Base-by-base conservation (phyloP, 2,797 vertebrate genomes). In the Paratrypauchen microcephalus region DNA sequence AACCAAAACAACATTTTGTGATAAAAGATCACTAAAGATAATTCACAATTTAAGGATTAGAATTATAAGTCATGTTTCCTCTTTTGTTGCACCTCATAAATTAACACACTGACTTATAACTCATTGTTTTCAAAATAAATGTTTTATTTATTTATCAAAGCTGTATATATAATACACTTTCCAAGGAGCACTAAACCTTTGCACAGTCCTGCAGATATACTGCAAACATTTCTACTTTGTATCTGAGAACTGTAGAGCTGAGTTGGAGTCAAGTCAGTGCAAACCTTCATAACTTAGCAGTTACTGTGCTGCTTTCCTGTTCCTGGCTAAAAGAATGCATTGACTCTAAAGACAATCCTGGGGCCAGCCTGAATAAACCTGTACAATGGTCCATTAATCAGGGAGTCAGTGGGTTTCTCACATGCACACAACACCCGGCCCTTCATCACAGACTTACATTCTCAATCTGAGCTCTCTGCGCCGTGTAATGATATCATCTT, bases 401-500 rank as follows among this genome's bases (percentile, higher is more conserved):
- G 73, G 68, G 74, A 72, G 36, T 56, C 66, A 30, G 64, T 59
- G 65, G 54, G 66, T 60, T 59, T 12, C 70, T 61, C 75, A 69
- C 76, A 55, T 30, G 78, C 45, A 69, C 70, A 73, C 58, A 71
- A 41, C 65, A 71, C 74, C 56, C 70, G 59, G 66, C 71, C 74
- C 74, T 77, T 78, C 69, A 82, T 79, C 78, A 80, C 64, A 73
- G 79, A 83, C 76, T 88, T 83, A 84, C 75, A 78, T 80, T 88
- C 83, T 82, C 78, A 86, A 83, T 83, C 84, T 50, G 79, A 83
- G 83, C 82, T 77, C 83, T 82, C 72, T 62, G 32, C 52, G 16
- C 54, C 65, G 83, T 79, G 74, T 83, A 83, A 90, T 91, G 88
- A 90, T 88, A 83, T 91, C 86, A 90, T 91, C 86, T 84, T 70